These are phyloP conservation scores for Corythornis vintsioides DNA, from an alignment of 2,113 vertebrate genomes.

Conservation along the genomic window DNA sequence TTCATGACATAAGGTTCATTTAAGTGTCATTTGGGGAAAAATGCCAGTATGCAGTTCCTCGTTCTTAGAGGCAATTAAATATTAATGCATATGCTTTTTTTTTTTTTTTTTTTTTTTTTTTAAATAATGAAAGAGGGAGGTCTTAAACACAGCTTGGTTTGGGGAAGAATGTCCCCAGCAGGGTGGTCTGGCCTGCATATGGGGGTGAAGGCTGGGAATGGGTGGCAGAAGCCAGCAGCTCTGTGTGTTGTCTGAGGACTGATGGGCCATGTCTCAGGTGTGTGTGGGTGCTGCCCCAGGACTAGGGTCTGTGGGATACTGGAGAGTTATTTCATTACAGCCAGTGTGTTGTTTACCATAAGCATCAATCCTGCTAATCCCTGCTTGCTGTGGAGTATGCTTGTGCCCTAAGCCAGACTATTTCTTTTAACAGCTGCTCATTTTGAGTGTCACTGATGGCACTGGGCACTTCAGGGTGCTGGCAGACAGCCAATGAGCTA, in stretches of 20 bases:
- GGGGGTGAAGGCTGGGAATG: fast-evolving
- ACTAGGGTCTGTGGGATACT: background rate
- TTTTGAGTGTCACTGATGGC: background rate
- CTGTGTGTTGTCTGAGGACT: fast-evolving
- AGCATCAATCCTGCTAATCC: background rate
- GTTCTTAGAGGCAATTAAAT: background rate
- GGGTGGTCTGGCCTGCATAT: background rate
- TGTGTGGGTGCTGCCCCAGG: background rate
- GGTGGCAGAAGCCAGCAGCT: background rate
- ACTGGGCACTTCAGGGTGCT: background rate
- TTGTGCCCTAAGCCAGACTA: background rate
- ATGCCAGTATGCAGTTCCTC: background rate
- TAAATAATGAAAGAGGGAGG: background rate
- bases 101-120: background rate
- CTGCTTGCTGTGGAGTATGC: background rate
- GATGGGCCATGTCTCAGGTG: fast-evolving
- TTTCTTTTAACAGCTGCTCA: background rate
- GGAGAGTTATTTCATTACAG: background rate
- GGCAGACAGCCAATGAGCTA: background rate
- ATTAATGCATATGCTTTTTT: background rate
- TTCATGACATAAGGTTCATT: background rate
- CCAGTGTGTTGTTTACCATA: background rate
- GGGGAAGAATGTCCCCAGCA: background rate
- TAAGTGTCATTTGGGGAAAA: background rate
- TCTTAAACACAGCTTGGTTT: background rate